A percentile compares a stretch with the other conserved stretches of the same genome.
phyloP scores from a whole-genome alignment of 2,797 vertebrate genomes.

The Poeciliopsis presidionis region DNA sequence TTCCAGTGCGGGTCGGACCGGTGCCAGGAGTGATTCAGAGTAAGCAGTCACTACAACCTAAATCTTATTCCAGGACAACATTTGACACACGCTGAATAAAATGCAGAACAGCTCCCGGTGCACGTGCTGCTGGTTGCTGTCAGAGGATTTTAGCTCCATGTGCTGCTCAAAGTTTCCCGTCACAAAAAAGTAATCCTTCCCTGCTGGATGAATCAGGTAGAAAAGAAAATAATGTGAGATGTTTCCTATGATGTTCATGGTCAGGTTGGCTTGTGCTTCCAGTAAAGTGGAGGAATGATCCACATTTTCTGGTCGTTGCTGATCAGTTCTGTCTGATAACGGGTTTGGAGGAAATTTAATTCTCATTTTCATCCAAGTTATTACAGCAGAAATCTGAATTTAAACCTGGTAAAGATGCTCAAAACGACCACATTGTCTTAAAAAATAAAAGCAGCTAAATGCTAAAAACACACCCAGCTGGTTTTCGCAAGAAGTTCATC shows the following conservation, averaged over 20 bases:
- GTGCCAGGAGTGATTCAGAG: conserved; percentile 51
- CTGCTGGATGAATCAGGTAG: conserved; percentile 27
- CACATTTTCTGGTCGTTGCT: neutral
- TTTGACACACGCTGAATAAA: conserved; percentile 50
- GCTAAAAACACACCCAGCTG: no score
- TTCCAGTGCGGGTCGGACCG: conserved; percentile 52
- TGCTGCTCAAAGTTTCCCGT: conserved; percentile 38
- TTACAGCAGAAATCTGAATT: neutral
- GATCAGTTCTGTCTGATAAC: neutral
- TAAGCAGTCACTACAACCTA: conserved; percentile 55
- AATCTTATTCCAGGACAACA: conserved; percentile 48
- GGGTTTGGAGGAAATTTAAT: neutral
- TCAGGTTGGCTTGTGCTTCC: conserved; percentile 52
- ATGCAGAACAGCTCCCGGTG: conserved; percentile 35
- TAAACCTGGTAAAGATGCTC: neutral
- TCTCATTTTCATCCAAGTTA: neutral
- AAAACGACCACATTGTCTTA: neutral
- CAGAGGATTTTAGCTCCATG: conserved; percentile 58
- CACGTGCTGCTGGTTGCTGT: conserved; percentile 46
- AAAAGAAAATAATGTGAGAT: conserved; percentile 27
- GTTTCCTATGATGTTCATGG: conserved; percentile 43
- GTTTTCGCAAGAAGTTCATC: no score
- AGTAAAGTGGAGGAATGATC: conserved; percentile 55
- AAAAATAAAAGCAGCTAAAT: neutral
- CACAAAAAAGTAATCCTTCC: conserved; percentile 38